Percentiles rank a stretch among this genome's conserved stretches.
These are phyloP conservation scores for Acromyrmex heyeri DNA, from an alignment of 1,140 invertebrate species.

Conservation along the genomic window DNA sequence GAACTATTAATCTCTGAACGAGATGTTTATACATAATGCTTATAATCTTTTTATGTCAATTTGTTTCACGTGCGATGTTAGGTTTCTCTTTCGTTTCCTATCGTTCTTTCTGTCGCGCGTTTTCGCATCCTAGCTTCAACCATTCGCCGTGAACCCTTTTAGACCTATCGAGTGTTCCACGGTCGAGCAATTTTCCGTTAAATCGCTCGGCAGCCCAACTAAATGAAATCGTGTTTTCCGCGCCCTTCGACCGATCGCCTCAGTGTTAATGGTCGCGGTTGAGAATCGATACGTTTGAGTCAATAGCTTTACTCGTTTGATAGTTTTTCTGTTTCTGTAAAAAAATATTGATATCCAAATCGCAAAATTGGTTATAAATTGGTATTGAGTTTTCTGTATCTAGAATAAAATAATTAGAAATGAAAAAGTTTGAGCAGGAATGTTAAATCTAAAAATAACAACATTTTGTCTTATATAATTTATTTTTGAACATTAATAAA, in stretches of 20 bases:
- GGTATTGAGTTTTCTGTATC: not conserved
- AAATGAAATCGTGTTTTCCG: conserved; percentile 70
- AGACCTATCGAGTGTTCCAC: conserved; percentile 60
- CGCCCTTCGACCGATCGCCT: conserved; percentile 22
- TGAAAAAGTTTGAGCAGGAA: not conserved
- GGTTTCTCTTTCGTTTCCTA: conserved; percentile 2
- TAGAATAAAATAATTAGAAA: not conserved
- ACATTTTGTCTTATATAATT: not conserved
- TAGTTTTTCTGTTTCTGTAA: conserved; percentile 2
- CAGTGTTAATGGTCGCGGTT: conserved; percentile 48
- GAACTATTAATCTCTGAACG: not conserved
- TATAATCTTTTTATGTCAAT: conserved; percentile 8
- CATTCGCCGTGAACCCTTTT: conserved; percentile 46
- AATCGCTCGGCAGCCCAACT: conserved; percentile 52
- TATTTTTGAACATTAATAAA: not conserved
- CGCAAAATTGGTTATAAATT: conserved; percentile 9
- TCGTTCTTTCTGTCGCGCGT: conserved; percentile 18
- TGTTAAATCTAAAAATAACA: not conserved
- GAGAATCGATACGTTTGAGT: conserved; percentile 26
- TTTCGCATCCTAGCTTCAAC: conserved; percentile 2
- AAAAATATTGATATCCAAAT: conserved; percentile 18
- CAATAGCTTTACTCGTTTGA: conserved; percentile 18
- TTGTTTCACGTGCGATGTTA: not conserved
- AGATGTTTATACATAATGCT: not conserved
- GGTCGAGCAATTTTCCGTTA: conserved; percentile 69